Conservation (phyloP, 1,140 invertebrate genomes). For the Wasmannia auropunctata region DNA sequence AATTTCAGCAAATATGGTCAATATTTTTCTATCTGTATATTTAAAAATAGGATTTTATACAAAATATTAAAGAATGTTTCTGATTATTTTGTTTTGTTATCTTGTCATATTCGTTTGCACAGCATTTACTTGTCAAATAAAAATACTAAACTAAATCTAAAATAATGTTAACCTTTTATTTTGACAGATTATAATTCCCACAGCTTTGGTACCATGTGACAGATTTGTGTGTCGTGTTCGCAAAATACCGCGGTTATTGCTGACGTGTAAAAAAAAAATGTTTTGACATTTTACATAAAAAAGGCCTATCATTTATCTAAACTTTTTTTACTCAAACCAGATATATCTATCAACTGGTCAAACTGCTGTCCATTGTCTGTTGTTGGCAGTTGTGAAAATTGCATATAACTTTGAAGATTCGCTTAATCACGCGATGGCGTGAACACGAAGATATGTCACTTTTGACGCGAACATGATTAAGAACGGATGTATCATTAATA, state of each 20-base stretch:
- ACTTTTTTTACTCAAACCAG: background rate
- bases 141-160: slow-evolving; percentile 20
- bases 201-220: background rate
- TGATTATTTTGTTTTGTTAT: slow-evolving; percentile 3
- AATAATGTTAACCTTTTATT: slow-evolving; percentile 41
- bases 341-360: slow-evolving; percentile 14
- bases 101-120: slow-evolving; percentile 1
- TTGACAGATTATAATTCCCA: slow-evolving; percentile 42
- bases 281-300: slow-evolving; percentile 47
- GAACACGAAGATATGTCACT: slow-evolving; percentile 22
- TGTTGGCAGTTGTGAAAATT: slow-evolving; percentile 19
- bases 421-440: slow-evolving; percentile 38
- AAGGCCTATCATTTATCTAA: background rate
- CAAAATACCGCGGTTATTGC: slow-evolving; percentile 37
- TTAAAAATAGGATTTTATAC: background rate
- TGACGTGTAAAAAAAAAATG: slow-evolving; percentile 32
- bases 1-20: background rate
- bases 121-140: slow-evolving; percentile 23
- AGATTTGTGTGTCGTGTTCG: slow-evolving; percentile 47
- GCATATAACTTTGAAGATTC: slow-evolving; percentile 35
- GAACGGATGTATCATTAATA: slow-evolving; percentile 42
- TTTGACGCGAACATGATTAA: slow-evolving; percentile 35
- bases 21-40: background rate
- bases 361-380: background rate
- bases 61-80: background rate